Evolutionary conservation across 1,140 invertebrate species (phyloP).

Genomic region (Chrysopa pallens): DNA sequence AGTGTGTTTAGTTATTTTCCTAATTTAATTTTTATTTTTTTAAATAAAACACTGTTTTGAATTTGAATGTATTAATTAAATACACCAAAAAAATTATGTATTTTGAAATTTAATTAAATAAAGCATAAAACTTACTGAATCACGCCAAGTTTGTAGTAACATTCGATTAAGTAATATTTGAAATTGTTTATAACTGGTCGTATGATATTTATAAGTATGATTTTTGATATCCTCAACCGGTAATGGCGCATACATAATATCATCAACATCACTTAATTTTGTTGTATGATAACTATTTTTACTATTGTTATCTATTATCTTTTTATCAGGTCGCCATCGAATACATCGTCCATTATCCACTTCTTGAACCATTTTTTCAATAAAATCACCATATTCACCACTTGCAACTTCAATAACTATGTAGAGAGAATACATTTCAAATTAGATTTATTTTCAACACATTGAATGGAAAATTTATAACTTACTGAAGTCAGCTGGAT

Average conservation of each 20-base stretch:
- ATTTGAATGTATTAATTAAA: too few relatives aligned
- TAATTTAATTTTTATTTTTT: too few relatives aligned
- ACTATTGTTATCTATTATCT: not conserved
- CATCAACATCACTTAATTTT: too few relatives aligned
- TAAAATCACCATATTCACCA: constrained; percentile 49
- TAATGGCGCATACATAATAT: too few relatives aligned
- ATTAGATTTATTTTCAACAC: not conserved
- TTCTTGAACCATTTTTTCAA: constrained; percentile 39
- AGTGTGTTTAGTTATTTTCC: too few relatives aligned
- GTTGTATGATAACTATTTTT: not conserved
- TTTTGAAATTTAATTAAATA: too few relatives aligned
- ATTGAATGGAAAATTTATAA: constrained; percentile 5
- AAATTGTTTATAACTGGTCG: constrained; percentile 44
- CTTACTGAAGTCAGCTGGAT: constrained; percentile 69
- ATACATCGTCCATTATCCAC: constrained; percentile 39
- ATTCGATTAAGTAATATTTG: constrained; percentile 40
- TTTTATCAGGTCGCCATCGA: constrained; percentile 21
- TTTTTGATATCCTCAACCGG: not conserved
- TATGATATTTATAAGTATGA: constrained; percentile 28
- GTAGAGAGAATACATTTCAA: not conserved
- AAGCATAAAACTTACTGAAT: constrained; percentile 32
- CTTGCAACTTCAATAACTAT: constrained; percentile 62
- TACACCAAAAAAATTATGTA: too few relatives aligned
- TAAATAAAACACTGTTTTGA: too few relatives aligned
- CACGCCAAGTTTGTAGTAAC: constrained; percentile 49